Conservation (phyloP, 2,113 vertebrate genomes). For the Megaleporinus macrocephalus region DNA sequence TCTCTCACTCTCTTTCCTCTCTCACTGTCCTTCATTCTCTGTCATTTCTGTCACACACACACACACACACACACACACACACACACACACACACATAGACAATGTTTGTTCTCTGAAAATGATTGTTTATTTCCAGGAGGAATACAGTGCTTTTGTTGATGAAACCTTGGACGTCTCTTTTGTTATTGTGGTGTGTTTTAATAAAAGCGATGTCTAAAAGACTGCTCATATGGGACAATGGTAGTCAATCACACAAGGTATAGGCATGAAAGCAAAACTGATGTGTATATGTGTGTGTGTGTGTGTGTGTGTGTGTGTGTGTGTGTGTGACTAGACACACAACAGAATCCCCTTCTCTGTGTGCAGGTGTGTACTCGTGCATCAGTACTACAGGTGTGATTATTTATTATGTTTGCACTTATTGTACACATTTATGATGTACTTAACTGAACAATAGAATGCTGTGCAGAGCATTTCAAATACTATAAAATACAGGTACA, state of each 20-base stretch:
- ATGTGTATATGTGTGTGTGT: slow-evolving; percentile 24
- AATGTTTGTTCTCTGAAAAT: slow-evolving; percentile 25
- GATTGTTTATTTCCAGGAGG: slow-evolving; percentile 56
- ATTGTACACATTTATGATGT: neutral
- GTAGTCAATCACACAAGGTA: slow-evolving; percentile 47
- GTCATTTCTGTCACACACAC: neutral
- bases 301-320: slow-evolving; percentile 10
- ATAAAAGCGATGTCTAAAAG: slow-evolving; percentile 57
- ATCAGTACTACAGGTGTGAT: neutral
- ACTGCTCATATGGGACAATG: slow-evolving; percentile 51
- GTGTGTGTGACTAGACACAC: neutral
- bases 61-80: slow-evolving; percentile 2
- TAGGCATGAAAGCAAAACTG: slow-evolving; percentile 43
- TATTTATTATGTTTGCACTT: neutral
- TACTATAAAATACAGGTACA: neutral
- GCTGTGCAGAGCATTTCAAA: no score
- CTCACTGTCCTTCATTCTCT: neutral
- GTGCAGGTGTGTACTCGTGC: neutral
- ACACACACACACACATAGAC: slow-evolving; percentile 3
- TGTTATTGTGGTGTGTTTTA: slow-evolving; percentile 59
- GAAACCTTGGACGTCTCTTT: slow-evolving; percentile 51
- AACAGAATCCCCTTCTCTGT: neutral
- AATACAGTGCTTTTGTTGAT: slow-evolving; percentile 45
- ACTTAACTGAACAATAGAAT: no score
- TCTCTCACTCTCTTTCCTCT: no score